Percentiles rank a stretch among this genome's conserved stretches.
Conservation (phyloP, 2,113 vertebrate genomes). For the Balaeniceps rex region DNA sequence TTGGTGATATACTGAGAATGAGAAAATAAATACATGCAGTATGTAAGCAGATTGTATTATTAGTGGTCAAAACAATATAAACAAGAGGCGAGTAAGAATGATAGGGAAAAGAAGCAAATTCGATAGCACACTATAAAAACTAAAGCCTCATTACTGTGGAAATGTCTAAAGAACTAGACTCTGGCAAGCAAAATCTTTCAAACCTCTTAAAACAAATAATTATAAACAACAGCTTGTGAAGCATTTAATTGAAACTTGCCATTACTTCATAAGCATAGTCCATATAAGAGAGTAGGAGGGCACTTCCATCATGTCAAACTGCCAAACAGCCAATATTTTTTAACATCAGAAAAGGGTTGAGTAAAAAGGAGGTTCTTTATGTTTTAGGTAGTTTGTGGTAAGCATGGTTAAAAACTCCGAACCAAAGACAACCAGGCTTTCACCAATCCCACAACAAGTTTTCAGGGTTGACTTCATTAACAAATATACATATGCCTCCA, state of each 20-base stretch:
- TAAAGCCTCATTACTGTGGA: not conserved
- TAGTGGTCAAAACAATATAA: not conserved
- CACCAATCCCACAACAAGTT: conserved; percentile 78
- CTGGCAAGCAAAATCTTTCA: not conserved
- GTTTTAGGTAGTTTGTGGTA: conserved; percentile 72
- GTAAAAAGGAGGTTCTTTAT: conserved; percentile 26
- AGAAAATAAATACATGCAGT: not conserved
- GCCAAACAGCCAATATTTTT: not conserved
- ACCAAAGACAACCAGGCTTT: conserved; percentile 63
- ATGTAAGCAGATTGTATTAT: not conserved
- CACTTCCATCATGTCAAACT: not conserved
- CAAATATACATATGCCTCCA: conserved; percentile 71
- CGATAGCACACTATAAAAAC: not conserved
- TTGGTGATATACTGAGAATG: not conserved
- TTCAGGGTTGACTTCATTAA: conserved; percentile 67
- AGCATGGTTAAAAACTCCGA: conserved; percentile 65
- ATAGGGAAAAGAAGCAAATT: not conserved
- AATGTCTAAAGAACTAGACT: not conserved
- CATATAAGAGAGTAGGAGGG: not conserved
- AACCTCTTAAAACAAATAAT: conserved; percentile 12
- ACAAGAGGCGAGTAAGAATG: not conserved
- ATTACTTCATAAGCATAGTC: not conserved
- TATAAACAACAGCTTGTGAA: not conserved
- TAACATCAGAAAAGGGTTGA: conserved; percentile 8
- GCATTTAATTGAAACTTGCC: not conserved